Evolutionary conservation across 2,888 invertebrate genomes (phyloP), one percentile per base, ranked within the genome.

Genomic region (Philaethria dido): DNA sequence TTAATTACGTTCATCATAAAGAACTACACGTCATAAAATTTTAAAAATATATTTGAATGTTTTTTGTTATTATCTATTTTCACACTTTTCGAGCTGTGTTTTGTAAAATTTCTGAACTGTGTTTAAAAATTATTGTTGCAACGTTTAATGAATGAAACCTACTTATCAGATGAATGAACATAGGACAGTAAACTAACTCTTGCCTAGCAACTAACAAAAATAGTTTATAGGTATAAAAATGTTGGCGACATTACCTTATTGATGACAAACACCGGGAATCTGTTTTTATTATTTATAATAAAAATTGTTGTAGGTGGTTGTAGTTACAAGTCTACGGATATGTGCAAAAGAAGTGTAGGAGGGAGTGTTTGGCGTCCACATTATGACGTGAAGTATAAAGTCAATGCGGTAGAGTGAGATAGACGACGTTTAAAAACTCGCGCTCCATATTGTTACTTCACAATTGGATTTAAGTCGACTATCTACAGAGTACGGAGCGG

Each of bases 361-460:
- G 57, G 9, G 48, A 22, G 48, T 29, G 42, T 63, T 39, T 59
- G 39, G 60, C 54, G 60, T 48, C 33, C 44, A 50, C 52, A 59
- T 25, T 16, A 9, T 14, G 47, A 52, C 67, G 61, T 14, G 8
- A 48, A 2, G 25, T 29, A 22, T n/a, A 29, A 25, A 64, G 14
- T 42, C 25, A 45, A 14, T 42, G 50, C 14, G 45, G 13, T n/a
- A 25, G 70, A 72, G 62, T 22, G 70, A 69, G 69, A 74, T 44
- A 42, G 63, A 55, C 14, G 20, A 59, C 42, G 50, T 64, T 62
- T 64, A 57, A 62, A 52, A 59, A 18, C 39, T 55, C 44, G 33
- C 63, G 59, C 50, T 59, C 57, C 59, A 42, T 59, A 33, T 64
- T 59, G 47, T 59, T 29, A 64, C 9, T 64, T 50, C 42, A 50